These are phyloP conservation scores for Meghimatium bilineatum DNA, from an alignment of 2,888 invertebrate species.

Conservation along the genomic window DNA sequence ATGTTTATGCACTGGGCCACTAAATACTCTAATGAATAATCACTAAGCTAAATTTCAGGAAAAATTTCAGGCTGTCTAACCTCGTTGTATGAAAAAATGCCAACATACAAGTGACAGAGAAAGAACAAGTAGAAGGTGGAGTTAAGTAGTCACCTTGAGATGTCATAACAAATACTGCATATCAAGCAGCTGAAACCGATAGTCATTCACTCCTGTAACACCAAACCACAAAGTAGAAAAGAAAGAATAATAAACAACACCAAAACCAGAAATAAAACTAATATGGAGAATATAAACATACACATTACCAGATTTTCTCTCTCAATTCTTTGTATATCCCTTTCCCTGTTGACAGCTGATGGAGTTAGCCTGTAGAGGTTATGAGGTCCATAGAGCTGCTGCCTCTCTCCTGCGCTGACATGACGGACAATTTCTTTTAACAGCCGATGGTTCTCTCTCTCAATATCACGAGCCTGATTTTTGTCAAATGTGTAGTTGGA, in stretches of 20 bases:
- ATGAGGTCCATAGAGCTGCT: conserved; percentile 42
- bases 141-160: no score
- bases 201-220: no score
- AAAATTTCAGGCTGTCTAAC: no score
- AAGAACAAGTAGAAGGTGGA: no score
- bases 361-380: conserved; percentile 58
- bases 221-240: not conserved
- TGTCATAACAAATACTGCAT: no score
- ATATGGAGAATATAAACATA: not conserved
- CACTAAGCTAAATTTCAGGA: no score
- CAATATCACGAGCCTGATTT: conserved; percentile 66
- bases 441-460: conserved; percentile 72
- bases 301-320: conserved; percentile 79
- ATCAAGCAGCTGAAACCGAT: no score
- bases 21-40: no score
- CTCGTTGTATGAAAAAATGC: no score
- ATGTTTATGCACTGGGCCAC: no score
- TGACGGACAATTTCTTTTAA: conserved; percentile 68
- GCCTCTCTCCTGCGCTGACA: conserved; percentile 52
- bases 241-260: not conserved
- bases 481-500: conserved; percentile 66
- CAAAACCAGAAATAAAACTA: not conserved
- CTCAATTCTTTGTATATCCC: conserved; percentile 79
- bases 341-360: conserved; percentile 79
- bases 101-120: no score